These are phyloP conservation scores for Agrilus cyanescens DNA, from an alignment of 2,888 invertebrate genomes.

Conservation along the genomic window DNA sequence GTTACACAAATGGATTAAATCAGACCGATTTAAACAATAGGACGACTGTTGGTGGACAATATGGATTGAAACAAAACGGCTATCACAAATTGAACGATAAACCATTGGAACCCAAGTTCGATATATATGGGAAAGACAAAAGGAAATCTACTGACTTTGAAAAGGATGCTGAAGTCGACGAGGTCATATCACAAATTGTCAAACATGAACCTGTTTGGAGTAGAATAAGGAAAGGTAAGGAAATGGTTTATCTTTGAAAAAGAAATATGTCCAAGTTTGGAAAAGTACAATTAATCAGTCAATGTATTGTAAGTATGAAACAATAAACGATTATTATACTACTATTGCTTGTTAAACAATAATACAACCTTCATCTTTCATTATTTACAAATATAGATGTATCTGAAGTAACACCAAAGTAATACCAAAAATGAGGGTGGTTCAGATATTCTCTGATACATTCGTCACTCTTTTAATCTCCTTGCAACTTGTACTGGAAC, in stretches of 20 bases:
- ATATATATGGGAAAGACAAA: slow-evolving; percentile 30
- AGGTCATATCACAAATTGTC: slow-evolving; percentile 12
- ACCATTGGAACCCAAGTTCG: slow-evolving; percentile 22
- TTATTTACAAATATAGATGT: too few species aligned
- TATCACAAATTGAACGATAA: slow-evolving; percentile 17
- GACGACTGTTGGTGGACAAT: slow-evolving; percentile 9
- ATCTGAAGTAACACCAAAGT: too few species aligned
- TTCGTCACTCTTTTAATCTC: too few species aligned
- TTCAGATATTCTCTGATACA: too few species aligned
- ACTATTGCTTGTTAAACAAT: too few species aligned
- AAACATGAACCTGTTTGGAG: slow-evolving; percentile 35
- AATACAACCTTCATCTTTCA: too few species aligned
- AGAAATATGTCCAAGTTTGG: too few species aligned
- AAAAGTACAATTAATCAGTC: too few species aligned
- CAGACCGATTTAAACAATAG: slow-evolving; percentile 9
- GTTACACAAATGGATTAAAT: slow-evolving; percentile 1
- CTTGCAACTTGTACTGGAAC: too few species aligned
- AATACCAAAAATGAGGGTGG: too few species aligned
- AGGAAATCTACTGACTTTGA: slow-evolving; percentile 19
- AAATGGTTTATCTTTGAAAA: not conserved
- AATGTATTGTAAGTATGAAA: too few species aligned
- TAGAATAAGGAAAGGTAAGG: slow-evolving; percentile 31
- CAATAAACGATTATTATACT: too few species aligned
- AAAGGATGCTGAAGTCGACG: slow-evolving; percentile 2
- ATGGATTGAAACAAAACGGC: slow-evolving; percentile 14